Base-by-base conservation (phyloP, 2,797 vertebrate genomes). In the Galaxias olidus region DNA sequence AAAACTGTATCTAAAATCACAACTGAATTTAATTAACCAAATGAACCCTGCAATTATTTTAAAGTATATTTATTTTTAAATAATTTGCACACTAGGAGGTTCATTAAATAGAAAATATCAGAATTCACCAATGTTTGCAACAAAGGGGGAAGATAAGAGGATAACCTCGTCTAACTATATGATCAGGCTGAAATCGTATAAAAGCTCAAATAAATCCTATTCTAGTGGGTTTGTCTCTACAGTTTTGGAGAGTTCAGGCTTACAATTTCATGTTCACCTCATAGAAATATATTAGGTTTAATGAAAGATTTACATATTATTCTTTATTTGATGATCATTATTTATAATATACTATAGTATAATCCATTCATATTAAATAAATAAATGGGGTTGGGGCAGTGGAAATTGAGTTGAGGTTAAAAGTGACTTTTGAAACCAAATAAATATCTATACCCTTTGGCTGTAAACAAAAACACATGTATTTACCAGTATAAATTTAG, bases 401-500 rank as follows among this genome's bases (percentile, higher is more conserved):
- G 53, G 73, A 71, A 78, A 79, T 81, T 75, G 79, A 69, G 71
- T 76, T 69, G 68, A 67, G 75, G 65, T 77, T 80, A 84, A 30
- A 85, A 83, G 81, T 82, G 83, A 82, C 75, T 76, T 80, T 78
- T 85, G 77, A 79, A 88, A 78, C 66, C 77, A 82, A 84, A 90
- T 84, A 88, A 89, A 87, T 69, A 83, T 86, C 76, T 86, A 85
- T 81, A 84, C 83, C 85, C 84, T 88, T 73, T 86, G 69, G 74
- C 76, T 78, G 77, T 79, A 75, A 88, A 85, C 78, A 79, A 80
- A 59, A 73, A 57, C 45, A 43, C 82, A 84, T 83, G 80, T 4
- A 83, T 89, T 87, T 86, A 84, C 88, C 87, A 74, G 87, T 91
- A 92, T 83, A 92, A 93, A 90, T 92, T 90, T 92, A 93, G 89